Percentiles rank a stretch among this genome's conserved stretches.
These are phyloP conservation scores for Lutjanus argentimaculatus DNA, from an alignment of 2,797 vertebrate species.

Conservation along the genomic window DNA sequence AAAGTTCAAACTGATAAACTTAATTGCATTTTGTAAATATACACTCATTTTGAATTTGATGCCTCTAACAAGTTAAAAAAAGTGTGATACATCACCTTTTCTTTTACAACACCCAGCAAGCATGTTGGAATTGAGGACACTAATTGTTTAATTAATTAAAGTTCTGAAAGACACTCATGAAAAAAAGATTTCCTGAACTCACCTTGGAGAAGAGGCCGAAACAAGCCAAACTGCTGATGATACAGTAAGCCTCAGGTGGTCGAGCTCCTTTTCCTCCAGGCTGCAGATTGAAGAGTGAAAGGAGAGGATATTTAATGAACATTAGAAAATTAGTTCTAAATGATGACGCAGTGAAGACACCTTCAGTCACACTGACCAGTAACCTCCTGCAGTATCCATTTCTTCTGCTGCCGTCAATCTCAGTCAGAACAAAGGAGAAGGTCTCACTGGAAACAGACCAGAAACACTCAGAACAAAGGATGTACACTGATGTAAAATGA, in stretches of 20 bases:
- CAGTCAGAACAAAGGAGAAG: conserved; percentile 96
- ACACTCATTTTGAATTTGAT: too few relatives aligned
- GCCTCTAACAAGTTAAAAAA: too few relatives aligned
- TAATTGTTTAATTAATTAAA: too few relatives aligned
- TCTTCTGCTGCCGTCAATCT: conserved; percentile 93
- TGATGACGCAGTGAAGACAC: background rate
- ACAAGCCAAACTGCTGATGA: conserved; percentile 95
- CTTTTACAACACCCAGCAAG: too few relatives aligned
- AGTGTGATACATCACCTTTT: too few relatives aligned
- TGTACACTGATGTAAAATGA: background rate
- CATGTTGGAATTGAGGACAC: too few relatives aligned
- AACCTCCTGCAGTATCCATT: conserved; percentile 96
- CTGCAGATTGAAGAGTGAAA: conserved; percentile 71
- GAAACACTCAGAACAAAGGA: conserved; percentile 2
- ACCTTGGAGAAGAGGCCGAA: conserved; percentile 98
- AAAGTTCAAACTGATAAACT: too few relatives aligned
- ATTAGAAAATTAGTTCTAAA: background rate
- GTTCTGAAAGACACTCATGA: background rate
- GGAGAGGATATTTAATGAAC: background rate
- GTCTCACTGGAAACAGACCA: conserved; percentile 88
- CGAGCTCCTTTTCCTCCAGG: conserved; percentile 90
- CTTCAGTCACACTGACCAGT: conserved; percentile 86
- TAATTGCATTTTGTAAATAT: too few relatives aligned
- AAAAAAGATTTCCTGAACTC: conserved; percentile 15
- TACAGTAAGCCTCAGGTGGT: conserved; percentile 94